Base-by-base conservation (phyloP, 2,888 invertebrate genomes). In the Agrochola lychnidis region DNA sequence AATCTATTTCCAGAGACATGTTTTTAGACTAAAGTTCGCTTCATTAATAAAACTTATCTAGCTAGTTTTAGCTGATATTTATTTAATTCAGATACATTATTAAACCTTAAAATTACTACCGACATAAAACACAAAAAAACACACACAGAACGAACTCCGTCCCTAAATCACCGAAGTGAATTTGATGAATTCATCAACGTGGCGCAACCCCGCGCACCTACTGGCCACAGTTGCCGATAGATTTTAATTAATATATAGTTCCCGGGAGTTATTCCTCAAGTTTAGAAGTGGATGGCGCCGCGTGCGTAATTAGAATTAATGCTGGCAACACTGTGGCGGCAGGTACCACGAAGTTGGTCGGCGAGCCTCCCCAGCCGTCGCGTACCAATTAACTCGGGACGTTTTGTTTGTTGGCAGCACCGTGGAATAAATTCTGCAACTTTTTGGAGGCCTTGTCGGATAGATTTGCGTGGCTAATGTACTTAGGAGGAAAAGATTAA, bases 241-340 rank as follows among this genome's bases (percentile, higher is more conserved):
- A 90, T 92, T 92, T 92, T 93, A 92, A 93, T 93, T 93, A 92
- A 92, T 91, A 91, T 90, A 92, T 92, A 92, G 92, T 92, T 92
- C 90, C 91, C 89, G 69, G 78, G 90, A 91, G 92, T 88, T 89
- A 90, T 86, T 88, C 85, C 87, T 83, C 79, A 85, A 92, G 90
- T 91, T 91, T 76, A 87, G 85, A 91, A 91, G 87, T 90, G 85
- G 88, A 89, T 89, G 88, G 87, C 83, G 87, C 87, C 81, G 83
- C 85, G 86, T 86, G 82, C 83, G 84, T 92, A 90, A 92, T 92
- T 89, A 92, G 89, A 90, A 92, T 92, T 88, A 92, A 92, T 92
- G 90, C 87, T 86, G 86, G 85, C 78, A 83, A 83, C 85, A 84
- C 85, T 77, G 79, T 77, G 82, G 73, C 77, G 75, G 78, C 82